Evolutionary conservation across 2,888 invertebrate species (phyloP).

Genomic region (Cyclophora albipunctata): DNA sequence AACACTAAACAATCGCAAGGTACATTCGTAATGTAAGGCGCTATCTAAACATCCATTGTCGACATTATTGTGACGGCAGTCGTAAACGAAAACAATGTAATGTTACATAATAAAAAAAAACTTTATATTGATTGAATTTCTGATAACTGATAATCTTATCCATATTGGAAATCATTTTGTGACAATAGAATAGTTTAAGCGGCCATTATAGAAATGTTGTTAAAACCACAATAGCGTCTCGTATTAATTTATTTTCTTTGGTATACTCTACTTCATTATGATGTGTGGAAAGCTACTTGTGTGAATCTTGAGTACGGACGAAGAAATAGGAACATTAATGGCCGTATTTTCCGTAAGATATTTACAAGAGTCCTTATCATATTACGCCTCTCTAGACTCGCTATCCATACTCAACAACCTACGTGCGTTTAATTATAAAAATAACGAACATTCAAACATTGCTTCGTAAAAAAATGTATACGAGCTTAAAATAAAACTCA

Average conservation of each 20-base stretch:
- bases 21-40: background rate
- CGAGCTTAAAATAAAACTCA: too few species aligned
- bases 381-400: constrained; percentile 8
- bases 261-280: too few species aligned
- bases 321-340: constrained; percentile 4
- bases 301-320: background rate
- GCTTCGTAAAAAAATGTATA: background rate
- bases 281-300: too few species aligned
- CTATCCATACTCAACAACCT: constrained; percentile 9
- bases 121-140: constrained; percentile 15
- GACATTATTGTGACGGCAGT: background rate
- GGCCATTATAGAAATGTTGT: too few species aligned
- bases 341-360: constrained; percentile 8
- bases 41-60: background rate
- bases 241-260: too few species aligned
- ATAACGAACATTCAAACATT: constrained; percentile 4
- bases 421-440: constrained; percentile 5
- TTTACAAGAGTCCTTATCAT: constrained; percentile 12
- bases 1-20: constrained; percentile 9
- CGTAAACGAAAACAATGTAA: constrained; percentile 16
- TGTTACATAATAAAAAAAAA: constrained; percentile 13
- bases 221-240: too few species aligned
- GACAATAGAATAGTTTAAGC: too few species aligned
- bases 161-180: background rate
- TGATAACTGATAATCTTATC: constrained; percentile 11